Conservation (phyloP, 2,113 vertebrate species). For the Hippocampus abdominalis region DNA sequence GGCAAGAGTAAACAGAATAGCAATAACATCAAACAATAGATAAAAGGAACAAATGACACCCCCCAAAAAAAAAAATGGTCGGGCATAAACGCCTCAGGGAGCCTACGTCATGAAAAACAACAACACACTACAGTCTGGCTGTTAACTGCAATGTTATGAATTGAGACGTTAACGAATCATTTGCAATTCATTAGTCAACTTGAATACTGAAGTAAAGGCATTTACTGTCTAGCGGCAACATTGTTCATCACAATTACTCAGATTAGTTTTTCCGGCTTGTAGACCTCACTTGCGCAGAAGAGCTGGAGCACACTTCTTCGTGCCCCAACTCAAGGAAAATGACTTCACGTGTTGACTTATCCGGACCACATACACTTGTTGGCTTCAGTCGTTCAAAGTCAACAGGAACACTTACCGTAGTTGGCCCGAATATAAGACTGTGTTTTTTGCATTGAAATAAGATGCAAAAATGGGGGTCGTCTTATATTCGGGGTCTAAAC, state of each 20-base stretch:
- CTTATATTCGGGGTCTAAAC: too few species aligned
- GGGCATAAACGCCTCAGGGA: neutral
- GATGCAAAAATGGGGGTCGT: too few species aligned
- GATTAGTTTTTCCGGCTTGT: neutral
- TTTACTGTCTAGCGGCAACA: neutral
- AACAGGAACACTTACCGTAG: neutral
- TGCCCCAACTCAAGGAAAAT: neutral
- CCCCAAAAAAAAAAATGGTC: neutral
- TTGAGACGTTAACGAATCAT: neutral
- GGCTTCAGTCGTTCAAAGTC: neutral
- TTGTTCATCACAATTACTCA: neutral
- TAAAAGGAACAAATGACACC: neutral
- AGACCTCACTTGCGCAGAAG: neutral
- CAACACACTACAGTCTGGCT: too few species aligned
- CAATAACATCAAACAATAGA: too few species aligned
- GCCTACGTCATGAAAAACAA: neutral
- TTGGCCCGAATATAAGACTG: too few species aligned
- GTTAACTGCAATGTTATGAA: too few species aligned
- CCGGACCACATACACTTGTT: neutral
- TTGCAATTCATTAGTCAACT: neutral
- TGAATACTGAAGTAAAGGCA: neutral
- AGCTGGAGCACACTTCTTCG: neutral
- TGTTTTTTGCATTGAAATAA: too few species aligned
- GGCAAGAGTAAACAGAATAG: too few species aligned
- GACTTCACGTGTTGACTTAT: neutral